Evolutionary conservation across 1,140 invertebrate species (phyloP), one percentile per base, ranked within the genome.

Genomic region (Babylonia areolata): DNA sequence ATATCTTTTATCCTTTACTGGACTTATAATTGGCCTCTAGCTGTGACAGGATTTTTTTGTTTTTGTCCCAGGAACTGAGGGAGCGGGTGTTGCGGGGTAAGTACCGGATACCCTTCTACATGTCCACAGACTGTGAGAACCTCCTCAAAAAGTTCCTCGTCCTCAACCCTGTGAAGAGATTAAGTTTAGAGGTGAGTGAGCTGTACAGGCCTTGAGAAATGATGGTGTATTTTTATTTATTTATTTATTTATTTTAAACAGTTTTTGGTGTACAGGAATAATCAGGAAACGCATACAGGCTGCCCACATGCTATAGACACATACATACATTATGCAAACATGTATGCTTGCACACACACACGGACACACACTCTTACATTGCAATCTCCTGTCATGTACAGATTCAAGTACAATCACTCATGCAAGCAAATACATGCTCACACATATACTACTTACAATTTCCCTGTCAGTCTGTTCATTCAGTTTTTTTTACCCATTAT

Each of bases 71-170:
- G 95, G 99, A 99, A 95, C 95, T 99, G 85, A 95, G 99, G 90
- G 99, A 99, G 95, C 95, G 99, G 90, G 99, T 99, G 90, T 96
- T 99, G 87, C 96, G 99, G 90, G 99, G 99, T 89, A 99, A 99
- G 95, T 99, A 99, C 95, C 97, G 98, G 95, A 99, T 99, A 95
- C 99, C 99, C 84, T 99, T 99, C 96, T 99, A 99, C 95, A 99
- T 99, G 99, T 99, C 98, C 78, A 99, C 99, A 88, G 99, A 99
- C 95, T 99, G 99, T 96, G 99, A 99, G 96, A 99, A 99, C 95
- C 96, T 99, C 90, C 96, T 99, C 89, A 99, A 99, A 95, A 99
- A 99, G 96, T 99, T 99, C 96, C 96, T 99, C 93, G 99, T 99
- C 94, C 96, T 99, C 93, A 99, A 99, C 96, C 99, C 99, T 87